Evolutionary conservation across 1,140 invertebrate genomes (phyloP).

Genomic region (Mizuhopecten yessoensis): DNA sequence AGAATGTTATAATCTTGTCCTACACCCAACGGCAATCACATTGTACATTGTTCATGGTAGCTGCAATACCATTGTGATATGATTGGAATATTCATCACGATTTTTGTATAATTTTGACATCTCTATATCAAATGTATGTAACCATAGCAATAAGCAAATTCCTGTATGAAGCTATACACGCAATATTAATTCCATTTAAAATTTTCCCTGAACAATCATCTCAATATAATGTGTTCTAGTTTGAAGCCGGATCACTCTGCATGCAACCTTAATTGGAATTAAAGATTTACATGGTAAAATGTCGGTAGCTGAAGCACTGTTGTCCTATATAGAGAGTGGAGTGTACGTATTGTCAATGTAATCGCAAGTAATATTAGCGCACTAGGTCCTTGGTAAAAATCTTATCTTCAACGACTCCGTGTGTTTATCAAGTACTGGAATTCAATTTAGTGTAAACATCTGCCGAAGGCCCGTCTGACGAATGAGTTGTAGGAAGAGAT

Average conservation of each 20-base stretch:
- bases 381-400: not conserved
- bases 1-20: no score
- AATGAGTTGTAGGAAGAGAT: conserved; percentile 8
- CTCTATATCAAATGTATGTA: no score
- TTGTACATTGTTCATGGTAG: no score
- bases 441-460: conserved; percentile 28
- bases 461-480: conserved; percentile 11
- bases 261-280: not conserved
- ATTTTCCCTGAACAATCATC: not conserved
- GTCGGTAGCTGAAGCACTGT: not conserved
- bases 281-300: not conserved
- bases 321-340: not conserved
- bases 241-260: not conserved
- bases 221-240: not conserved
- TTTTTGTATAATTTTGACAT: no score
- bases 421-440: conserved; percentile 9
- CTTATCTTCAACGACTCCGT: conserved; percentile 27
- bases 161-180: no score
- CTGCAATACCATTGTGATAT: no score
- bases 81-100: no score
- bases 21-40: no score
- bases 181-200: not conserved
- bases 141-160: no score
- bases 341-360: not conserved
- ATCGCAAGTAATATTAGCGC: not conserved